A percentile compares a stretch with the other conserved stretches of the same genome.
phyloP scores from a whole-genome alignment of 1,140 invertebrate species.

The Artemia franciscana region DNA sequence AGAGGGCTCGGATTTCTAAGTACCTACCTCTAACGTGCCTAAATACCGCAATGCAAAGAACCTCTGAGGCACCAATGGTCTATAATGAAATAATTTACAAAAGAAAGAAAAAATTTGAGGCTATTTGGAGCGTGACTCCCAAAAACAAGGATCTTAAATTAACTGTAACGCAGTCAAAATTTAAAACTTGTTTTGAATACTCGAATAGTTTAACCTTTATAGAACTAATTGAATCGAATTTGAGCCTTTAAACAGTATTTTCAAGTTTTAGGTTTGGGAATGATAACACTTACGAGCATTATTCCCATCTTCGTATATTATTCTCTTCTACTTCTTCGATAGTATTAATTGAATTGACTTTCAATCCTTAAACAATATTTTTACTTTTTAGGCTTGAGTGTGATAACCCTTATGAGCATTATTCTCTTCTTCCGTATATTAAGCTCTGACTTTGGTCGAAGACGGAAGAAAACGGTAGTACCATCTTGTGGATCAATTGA shows the following conservation, averaged over 20 bases:
- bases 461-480: too few relatives aligned
- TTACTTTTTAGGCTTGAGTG: conserved; percentile 16
- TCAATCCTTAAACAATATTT: background rate
- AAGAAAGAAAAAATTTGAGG: too few relatives aligned
- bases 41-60: too few relatives aligned
- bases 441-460: conserved; percentile 21
- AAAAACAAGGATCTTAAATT: too few relatives aligned
- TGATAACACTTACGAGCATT: background rate
- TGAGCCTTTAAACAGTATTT: background rate
- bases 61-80: too few relatives aligned
- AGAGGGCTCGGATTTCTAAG: too few relatives aligned
- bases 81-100: too few relatives aligned
- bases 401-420: conserved; percentile 24
- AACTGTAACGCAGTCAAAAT: too few relatives aligned
- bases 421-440: conserved; percentile 23
- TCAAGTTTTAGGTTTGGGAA: background rate
- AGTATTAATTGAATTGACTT: background rate
- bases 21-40: too few relatives aligned
- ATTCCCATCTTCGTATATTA: background rate
- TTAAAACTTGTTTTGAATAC: too few relatives aligned
- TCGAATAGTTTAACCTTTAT: background rate
- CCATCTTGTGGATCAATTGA: too few relatives aligned
- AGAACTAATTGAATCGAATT: background rate
- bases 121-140: too few relatives aligned
- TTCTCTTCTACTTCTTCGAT: background rate